These are phyloP conservation scores for Heliconius charithonia DNA, from an alignment of 2,888 invertebrate genomes.

Conservation along the genomic window DNA sequence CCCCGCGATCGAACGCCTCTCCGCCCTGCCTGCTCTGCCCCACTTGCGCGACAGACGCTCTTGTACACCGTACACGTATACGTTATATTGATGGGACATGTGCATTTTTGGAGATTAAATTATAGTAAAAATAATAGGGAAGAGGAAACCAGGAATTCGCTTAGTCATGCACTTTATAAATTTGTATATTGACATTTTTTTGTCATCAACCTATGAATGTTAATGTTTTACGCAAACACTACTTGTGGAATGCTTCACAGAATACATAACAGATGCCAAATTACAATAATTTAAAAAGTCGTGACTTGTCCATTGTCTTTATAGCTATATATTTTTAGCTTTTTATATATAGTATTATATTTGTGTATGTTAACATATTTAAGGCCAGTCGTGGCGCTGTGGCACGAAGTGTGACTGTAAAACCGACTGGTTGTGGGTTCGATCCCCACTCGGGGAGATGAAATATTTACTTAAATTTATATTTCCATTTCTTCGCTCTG, in stretches of 20 bases:
- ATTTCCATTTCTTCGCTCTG: no score
- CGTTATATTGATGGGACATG: background rate
- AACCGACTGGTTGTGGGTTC: no score
- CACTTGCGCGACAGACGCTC: conserved; percentile 49
- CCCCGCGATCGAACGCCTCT: conserved; percentile 69
- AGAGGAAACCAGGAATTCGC: background rate
- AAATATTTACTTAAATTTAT: no score
- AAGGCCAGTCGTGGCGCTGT: no score
- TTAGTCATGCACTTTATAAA: no score
- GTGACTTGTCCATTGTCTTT: background rate
- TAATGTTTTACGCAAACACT: background rate
- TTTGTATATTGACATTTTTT: background rate
- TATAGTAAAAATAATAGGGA: background rate
- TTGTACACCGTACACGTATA: background rate
- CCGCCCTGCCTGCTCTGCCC: conserved; percentile 47
- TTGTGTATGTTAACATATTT: background rate
- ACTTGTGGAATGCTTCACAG: background rate
- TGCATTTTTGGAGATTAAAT: background rate
- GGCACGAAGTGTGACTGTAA: no score
- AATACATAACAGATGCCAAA: background rate
- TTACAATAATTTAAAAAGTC: background rate
- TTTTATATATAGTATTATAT: background rate
- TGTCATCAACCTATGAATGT: background rate
- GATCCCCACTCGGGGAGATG: no score
- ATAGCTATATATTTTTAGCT: background rate